Evolutionary conservation across 1,140 invertebrate species (phyloP).

Genomic region (Globodera rostochiensis): DNA sequence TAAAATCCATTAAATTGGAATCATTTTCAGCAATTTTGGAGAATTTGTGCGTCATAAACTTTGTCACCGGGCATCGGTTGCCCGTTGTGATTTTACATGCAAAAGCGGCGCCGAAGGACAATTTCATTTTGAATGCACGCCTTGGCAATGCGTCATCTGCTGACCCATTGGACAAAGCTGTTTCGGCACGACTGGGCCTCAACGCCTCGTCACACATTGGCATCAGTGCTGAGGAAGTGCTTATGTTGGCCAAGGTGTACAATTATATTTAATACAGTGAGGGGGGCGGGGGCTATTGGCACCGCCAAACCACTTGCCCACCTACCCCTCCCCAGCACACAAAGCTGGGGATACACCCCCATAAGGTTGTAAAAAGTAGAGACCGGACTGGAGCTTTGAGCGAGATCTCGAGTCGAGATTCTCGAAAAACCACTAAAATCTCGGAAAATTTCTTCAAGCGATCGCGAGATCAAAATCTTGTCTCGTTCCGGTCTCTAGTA

Average conservation of each 20-base stretch:
- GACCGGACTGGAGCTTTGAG: background rate
- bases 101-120: background rate
- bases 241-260: constrained; percentile 10
- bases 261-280: no score
- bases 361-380: background rate
- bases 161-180: background rate
- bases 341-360: no score
- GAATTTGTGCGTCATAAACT: constrained; percentile 38
- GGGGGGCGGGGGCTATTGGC: no score
- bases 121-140: constrained; percentile 15
- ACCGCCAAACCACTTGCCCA: no score
- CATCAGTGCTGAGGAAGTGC: constrained; percentile 9
- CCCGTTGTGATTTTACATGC: constrained; percentile 71
- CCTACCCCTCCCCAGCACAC: no score
- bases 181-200: background rate
- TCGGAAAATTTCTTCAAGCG: no score
- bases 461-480: no score
- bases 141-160: background rate
- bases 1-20: no score
- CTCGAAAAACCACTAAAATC: no score
- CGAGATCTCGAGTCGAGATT: no score
- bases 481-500: no score
- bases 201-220: background rate
- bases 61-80: constrained; percentile 72
- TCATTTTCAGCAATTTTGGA: background rate